Conservation (phyloP, 1,140 invertebrate genomes). For the Pogonomyrmex californicus region DNA sequence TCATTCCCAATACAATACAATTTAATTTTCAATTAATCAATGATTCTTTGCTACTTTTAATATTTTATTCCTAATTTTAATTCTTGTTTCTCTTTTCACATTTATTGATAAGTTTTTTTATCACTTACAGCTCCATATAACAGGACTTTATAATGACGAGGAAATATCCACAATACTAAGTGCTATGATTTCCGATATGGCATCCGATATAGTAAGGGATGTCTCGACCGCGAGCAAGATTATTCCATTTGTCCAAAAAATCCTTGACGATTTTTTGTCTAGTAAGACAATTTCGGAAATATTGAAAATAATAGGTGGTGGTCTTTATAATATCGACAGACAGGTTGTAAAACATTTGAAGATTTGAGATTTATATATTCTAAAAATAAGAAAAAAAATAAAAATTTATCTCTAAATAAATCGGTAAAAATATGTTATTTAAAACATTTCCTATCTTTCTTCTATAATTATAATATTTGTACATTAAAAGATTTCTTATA, state of each 20-base stretch:
- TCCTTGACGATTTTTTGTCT: conserved; percentile 17
- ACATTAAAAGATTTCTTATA: not conserved
- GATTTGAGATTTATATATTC: no score
- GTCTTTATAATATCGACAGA: no score
- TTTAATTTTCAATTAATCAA: not conserved
- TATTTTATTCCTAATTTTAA: not conserved
- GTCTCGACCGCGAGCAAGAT: not conserved
- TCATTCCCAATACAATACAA: not conserved
- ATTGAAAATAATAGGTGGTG: not conserved
- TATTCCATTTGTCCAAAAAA: not conserved
- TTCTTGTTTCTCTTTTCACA: not conserved
- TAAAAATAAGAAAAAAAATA: no score
- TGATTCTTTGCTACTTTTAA: not conserved
- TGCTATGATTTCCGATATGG: conserved; percentile 55
- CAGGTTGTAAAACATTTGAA: no score
- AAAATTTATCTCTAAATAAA: no score
- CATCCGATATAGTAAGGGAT: conserved; percentile 62
- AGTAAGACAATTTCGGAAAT: not conserved
- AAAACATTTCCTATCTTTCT: not conserved
- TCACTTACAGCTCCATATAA: conserved; percentile 60
- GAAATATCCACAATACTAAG: conserved; percentile 61
- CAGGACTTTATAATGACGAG: conserved; percentile 69
- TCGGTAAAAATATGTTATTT: not conserved
- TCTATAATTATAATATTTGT: not conserved
- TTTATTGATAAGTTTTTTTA: not conserved